Evolutionary conservation across 2,888 invertebrate species (phyloP).

Genomic region (Drosophila peninsularis): DNA sequence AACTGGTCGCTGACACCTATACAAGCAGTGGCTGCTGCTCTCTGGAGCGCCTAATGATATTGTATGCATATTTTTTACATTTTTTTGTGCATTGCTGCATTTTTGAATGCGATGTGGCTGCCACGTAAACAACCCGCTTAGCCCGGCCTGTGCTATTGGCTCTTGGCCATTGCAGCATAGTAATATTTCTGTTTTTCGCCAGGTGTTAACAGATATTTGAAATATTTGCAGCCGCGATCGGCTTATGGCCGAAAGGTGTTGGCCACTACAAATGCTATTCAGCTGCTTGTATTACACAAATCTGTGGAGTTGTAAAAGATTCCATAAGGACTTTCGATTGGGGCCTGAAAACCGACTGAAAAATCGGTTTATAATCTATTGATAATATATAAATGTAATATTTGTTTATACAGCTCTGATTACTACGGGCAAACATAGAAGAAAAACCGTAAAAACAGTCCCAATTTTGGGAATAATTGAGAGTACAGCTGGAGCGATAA

Average conservation of each 20-base stretch:
- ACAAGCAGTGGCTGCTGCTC: conserved; percentile 17
- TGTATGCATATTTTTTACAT: conserved; percentile 45
- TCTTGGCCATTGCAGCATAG: conserved; percentile 38
- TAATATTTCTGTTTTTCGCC: conserved; percentile 27
- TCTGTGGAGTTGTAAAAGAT: background rate
- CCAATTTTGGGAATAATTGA: too few relatives aligned
- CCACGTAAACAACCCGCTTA: conserved; percentile 69
- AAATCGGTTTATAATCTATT: too few relatives aligned
- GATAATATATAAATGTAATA: too few relatives aligned
- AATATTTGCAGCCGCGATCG: conserved; percentile 49
- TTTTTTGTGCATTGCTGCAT: conserved; percentile 16
- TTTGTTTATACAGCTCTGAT: too few relatives aligned
- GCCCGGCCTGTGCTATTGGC: conserved; percentile 12
- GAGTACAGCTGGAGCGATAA: too few relatives aligned
- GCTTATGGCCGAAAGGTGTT: conserved; percentile 32
- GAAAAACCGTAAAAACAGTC: too few relatives aligned
- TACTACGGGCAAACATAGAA: too few relatives aligned
- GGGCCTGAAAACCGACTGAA: too few relatives aligned
- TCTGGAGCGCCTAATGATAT: conserved; percentile 49
- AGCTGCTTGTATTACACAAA: conserved; percentile 35
- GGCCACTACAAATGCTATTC: conserved; percentile 21
- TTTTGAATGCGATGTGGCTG: conserved; percentile 44
- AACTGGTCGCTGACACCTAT: conserved; percentile 21
- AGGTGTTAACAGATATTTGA: conserved; percentile 69
- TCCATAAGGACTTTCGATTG: background rate